Evolutionary conservation across 1,140 invertebrate genomes (phyloP).

Genomic region (Drosophila bocki): DNA sequence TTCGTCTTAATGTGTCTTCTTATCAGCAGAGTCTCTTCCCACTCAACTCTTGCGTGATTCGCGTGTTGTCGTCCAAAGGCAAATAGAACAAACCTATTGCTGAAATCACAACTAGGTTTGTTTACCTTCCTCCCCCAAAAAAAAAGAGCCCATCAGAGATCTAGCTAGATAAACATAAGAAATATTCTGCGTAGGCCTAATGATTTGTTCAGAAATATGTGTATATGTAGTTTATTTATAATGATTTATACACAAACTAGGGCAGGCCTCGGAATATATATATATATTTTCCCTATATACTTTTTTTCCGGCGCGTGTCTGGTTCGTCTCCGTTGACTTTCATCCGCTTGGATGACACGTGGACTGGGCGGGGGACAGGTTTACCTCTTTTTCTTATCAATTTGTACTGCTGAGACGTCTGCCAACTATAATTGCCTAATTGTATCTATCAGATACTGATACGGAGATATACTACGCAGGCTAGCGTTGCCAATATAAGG

Average conservation of each 20-base stretch:
- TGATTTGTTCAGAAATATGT: conserved; percentile 2
- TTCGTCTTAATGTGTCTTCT: not conserved
- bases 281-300: conserved; percentile 8
- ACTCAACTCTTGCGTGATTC: conserved; percentile 41
- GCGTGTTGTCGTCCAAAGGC: conserved; percentile 29
- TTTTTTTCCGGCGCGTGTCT: conserved; percentile 23
- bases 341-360: conserved; percentile 18
- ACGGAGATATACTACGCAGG: conserved; percentile 6
- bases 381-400: conserved; percentile 29
- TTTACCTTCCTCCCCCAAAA: conserved; percentile 1
- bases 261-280: not conserved
- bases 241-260: conserved; percentile 24
- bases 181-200: conserved; percentile 3
- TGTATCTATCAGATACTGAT: conserved; percentile 42
- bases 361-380: not conserved
- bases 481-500: conserved; percentile 25
- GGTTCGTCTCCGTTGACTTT: conserved; percentile 3
- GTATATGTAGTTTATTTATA: conserved; percentile 11
- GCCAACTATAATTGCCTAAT: conserved; percentile 38
- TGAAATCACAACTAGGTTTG: conserved; percentile 16
- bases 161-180: not conserved
- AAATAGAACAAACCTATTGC: conserved; percentile 19
- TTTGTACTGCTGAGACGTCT: conserved; percentile 15
- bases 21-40: conserved; percentile 34
- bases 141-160: not conserved